Percentiles rank a stretch among this genome's conserved stretches.
Evolutionary conservation across 2,113 vertebrate genomes (phyloP).

Genomic region (Elephas maximus): DNA sequence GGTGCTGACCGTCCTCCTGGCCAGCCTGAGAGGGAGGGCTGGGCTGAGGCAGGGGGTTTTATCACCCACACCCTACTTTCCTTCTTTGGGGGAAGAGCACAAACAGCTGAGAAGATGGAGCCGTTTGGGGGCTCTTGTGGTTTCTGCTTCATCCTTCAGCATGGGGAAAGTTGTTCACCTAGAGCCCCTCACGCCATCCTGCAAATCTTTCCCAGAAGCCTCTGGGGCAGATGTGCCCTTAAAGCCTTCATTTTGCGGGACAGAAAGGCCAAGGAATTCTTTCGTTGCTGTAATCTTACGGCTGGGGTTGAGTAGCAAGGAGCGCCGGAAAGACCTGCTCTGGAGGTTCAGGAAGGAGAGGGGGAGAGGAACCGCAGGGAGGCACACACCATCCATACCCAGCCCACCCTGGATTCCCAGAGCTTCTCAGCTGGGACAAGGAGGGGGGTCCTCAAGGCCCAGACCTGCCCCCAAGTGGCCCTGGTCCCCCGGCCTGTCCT

Average conservation of each 20-base stretch:
- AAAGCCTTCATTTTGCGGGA: neutral
- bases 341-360: neutral
- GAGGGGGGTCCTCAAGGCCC: slow-evolving; percentile 18
- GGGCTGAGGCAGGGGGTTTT: neutral
- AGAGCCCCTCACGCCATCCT: neutral
- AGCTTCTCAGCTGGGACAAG: neutral
- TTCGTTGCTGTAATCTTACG: neutral
- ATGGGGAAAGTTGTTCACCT: neutral
- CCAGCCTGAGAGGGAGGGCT: neutral
- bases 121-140: neutral
- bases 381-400: accelerated
- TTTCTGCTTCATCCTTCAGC: slow-evolving; percentile 7
- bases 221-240: neutral
- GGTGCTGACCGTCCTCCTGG: slow-evolving; percentile 28
- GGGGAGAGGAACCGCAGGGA: neutral
- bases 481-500: slow-evolving; percentile 39
- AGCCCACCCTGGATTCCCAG: neutral
- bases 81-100: neutral
- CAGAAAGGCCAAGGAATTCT: neutral
- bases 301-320: neutral
- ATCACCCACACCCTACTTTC: accelerated
- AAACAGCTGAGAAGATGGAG: neutral
- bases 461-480: slow-evolving; percentile 26
- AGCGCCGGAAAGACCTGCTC: neutral
- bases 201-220: slow-evolving; percentile 2